phyloP scores from a whole-genome alignment of 2,113 vertebrate genomes.

The Benthochromis sp. region DNA sequence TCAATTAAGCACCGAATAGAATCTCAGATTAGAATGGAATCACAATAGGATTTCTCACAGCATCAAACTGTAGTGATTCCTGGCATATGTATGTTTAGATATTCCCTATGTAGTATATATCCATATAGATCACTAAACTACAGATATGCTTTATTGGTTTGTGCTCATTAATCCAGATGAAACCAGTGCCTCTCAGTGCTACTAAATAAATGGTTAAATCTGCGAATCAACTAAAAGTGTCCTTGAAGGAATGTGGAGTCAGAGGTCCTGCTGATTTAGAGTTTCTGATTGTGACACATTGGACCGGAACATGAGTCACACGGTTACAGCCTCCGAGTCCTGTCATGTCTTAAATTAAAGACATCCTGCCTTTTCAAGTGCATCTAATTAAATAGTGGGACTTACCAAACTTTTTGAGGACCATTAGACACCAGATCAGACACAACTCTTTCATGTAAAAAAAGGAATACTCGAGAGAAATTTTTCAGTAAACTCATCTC shows the following conservation, averaged over 20 bases:
- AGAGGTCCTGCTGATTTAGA: background rate
- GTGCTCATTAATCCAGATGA: background rate
- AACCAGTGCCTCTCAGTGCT: background rate
- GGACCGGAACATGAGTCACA: constrained; percentile 17
- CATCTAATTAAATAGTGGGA: background rate
- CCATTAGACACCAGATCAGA: background rate
- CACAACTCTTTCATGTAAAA: background rate
- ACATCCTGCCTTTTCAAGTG: background rate
- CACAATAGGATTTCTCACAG: background rate
- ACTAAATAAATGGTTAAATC: background rate
- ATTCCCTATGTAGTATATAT: background rate
- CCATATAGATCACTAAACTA: background rate
- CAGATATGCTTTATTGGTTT: background rate
- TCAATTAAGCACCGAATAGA: background rate
- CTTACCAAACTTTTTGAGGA: background rate
- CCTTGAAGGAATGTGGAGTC: background rate
- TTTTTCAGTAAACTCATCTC: background rate
- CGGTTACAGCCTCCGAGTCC: background rate
- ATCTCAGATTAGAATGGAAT: background rate
- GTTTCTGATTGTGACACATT: background rate
- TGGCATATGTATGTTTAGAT: background rate
- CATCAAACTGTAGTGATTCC: background rate
- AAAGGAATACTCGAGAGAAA: background rate
- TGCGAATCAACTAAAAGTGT: background rate
- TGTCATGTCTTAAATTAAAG: background rate